Conservation (phyloP, 2,113 vertebrate species). For the Pagrus major region DNA sequence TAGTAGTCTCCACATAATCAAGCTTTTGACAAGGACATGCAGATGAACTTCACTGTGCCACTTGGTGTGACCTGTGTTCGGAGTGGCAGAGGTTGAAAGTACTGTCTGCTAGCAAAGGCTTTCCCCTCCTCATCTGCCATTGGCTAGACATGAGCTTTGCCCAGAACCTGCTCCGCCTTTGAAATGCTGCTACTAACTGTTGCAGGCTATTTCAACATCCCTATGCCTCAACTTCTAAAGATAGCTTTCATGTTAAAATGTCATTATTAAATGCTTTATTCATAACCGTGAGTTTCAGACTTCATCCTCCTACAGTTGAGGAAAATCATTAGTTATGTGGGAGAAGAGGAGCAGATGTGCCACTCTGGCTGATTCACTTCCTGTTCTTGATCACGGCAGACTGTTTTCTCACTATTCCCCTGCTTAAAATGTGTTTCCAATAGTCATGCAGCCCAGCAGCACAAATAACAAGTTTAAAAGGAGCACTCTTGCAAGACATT, state of each 20-base stretch:
- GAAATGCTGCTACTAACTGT: background rate
- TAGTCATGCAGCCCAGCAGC: constrained; percentile 33
- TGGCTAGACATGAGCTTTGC: background rate
- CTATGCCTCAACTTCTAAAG: background rate
- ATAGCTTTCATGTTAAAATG: constrained; percentile 15
- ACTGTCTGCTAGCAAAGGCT: background rate
- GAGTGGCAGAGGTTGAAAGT: background rate
- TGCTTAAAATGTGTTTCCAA: constrained; percentile 45
- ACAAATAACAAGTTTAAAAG: constrained; percentile 41
- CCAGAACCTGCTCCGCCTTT: background rate
- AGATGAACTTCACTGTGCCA: background rate
- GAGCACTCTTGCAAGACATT: constrained; percentile 24
- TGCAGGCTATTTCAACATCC: background rate
- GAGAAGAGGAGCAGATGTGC: constrained; percentile 11
- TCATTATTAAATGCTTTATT: constrained; percentile 36
- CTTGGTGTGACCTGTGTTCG: background rate
- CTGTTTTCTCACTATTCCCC: constrained; percentile 24
- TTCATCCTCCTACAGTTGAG: constrained; percentile 2
- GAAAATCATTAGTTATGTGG: constrained; percentile 12
- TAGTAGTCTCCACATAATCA: background rate
- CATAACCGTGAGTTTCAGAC: background rate
- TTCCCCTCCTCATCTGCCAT: background rate
- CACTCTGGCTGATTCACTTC: constrained; percentile 16
- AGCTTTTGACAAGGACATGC: background rate
- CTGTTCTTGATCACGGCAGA: constrained; percentile 17